These are phyloP conservation scores for Poeciliopsis turrubarensis DNA, from an alignment of 2,113 vertebrate genomes.

Conservation along the genomic window DNA sequence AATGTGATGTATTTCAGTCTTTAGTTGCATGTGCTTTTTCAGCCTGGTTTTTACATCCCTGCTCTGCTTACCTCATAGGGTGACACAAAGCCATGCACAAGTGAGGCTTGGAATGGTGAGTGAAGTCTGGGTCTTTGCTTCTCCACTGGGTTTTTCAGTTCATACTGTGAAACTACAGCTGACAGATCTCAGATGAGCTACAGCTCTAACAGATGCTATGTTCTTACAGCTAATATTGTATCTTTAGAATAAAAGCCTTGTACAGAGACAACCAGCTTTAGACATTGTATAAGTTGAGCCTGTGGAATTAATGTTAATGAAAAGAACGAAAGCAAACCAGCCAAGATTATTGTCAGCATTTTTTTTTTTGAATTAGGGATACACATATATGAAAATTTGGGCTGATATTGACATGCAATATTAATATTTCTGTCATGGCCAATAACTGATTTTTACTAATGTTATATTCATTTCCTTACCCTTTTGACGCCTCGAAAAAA, in stretches of 20 bases:
- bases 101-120: conserved; percentile 96
- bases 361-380: too few relatives aligned
- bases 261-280: not conserved
- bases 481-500: too few relatives aligned
- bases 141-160: not conserved
- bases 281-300: not conserved
- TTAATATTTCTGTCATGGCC: too few relatives aligned
- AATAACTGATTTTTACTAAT: too few relatives aligned
- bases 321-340: not conserved
- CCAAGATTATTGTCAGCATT: too few relatives aligned
- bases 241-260: not conserved
- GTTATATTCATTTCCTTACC: too few relatives aligned
- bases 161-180: not conserved
- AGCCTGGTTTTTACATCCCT: not conserved
- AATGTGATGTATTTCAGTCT: too few relatives aligned
- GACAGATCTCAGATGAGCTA: not conserved
- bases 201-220: not conserved
- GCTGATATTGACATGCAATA: too few relatives aligned
- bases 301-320: not conserved
- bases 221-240: not conserved
- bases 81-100: conserved; percentile 90
- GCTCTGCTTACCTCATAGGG: conserved; percentile 75
- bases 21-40: too few relatives aligned
- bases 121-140: conserved; percentile 14
- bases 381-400: too few relatives aligned